These are phyloP conservation scores for Tenualosa thibaudeaui DNA, from an alignment of 2,797 vertebrate species.

Conservation along the genomic window DNA sequence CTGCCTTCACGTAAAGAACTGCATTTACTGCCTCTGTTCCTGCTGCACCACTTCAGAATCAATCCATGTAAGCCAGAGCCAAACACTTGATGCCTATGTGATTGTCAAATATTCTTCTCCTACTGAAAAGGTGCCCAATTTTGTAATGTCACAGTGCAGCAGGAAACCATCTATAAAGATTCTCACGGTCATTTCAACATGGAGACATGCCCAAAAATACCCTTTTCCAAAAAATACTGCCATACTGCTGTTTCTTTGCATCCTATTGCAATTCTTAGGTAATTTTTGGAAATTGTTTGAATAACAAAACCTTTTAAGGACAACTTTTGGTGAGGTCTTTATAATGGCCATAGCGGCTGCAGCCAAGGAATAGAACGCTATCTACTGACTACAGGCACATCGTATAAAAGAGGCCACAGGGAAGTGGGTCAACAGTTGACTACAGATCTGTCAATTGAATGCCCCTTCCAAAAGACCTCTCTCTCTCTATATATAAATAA, in stretches of 20 bases:
- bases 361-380: not conserved
- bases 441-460: not conserved
- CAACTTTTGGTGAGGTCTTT: not conserved
- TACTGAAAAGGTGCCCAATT: not conserved
- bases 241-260: no score
- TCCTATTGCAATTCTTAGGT: no score
- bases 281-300: no score
- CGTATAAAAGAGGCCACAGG: not conserved
- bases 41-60: not conserved
- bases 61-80: not conserved
- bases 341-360: not conserved
- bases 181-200: not conserved
- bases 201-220: not conserved
- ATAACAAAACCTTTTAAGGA: no score
- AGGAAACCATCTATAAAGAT: not conserved
- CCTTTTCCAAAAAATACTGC: not conserved
- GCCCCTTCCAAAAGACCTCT: not conserved
- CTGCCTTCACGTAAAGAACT: not conserved
- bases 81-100: not conserved
- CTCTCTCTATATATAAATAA: not conserved
- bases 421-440: not conserved
- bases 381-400: not conserved
- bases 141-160: not conserved
- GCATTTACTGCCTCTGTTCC: not conserved
- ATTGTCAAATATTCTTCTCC: not conserved